These are phyloP conservation scores for Lepidostoma basale DNA, from an alignment of 1,140 invertebrate species.

Conservation along the genomic window DNA sequence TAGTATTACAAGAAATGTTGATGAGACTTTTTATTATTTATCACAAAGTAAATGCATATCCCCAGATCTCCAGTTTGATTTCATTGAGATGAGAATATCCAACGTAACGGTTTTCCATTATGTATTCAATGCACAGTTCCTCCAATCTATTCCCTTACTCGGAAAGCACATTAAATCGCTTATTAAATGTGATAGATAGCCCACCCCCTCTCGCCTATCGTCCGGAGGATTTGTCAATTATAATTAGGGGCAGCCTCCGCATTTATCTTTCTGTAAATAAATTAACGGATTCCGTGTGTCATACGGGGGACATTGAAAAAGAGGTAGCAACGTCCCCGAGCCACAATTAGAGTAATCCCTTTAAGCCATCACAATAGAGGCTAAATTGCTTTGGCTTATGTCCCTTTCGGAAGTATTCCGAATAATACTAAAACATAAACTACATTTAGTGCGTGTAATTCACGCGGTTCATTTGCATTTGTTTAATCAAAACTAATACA, in stretches of 20 bases:
- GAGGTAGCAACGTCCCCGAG: constrained; percentile 17
- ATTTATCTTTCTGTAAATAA: constrained; percentile 27
- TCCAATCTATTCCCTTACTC: no score
- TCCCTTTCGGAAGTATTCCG: constrained; percentile 22
- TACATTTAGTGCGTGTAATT: not conserved
- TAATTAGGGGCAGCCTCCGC: constrained; percentile 14
- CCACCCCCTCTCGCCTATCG: constrained; percentile 1
- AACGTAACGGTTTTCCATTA: no score
- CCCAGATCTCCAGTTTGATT: no score
- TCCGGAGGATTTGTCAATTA: constrained; percentile 14
- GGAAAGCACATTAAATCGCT: constrained; percentile 6
- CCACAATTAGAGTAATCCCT: constrained; percentile 41
- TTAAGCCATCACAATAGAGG: constrained; percentile 31
- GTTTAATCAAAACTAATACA: no score
- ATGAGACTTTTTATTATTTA: no score
- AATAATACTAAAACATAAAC: constrained; percentile 31
- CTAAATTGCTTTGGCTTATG: constrained; percentile 40
- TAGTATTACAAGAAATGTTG: no score
- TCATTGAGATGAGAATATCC: no score
- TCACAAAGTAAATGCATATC: no score
- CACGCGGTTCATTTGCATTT: not conserved
- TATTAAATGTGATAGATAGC: no score
- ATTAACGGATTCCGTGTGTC: constrained; percentile 24
- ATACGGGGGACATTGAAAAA: constrained; percentile 30
- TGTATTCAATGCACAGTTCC: no score